Evolutionary conservation across 2,888 invertebrate genomes (phyloP), one percentile per base, ranked within the genome.

Genomic region (Cephus pygmeus): DNA sequence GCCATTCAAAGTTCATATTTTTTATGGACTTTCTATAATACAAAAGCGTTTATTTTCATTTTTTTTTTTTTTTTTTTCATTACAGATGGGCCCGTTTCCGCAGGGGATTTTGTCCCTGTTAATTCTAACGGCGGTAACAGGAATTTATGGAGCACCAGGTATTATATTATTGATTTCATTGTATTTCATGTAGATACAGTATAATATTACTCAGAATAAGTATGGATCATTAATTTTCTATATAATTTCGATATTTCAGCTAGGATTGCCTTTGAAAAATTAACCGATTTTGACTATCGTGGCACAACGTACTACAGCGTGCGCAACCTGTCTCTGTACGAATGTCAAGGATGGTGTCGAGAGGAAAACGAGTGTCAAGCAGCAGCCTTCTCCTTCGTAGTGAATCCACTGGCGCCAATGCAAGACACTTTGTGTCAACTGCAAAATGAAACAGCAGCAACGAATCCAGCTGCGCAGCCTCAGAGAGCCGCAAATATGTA

Each of bases 301-400:
- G 98, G 98, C 76, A 97, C 95, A 79, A 97, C 97, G 69, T 98
- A 98, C 91, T 98, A 97, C 92, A 97, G 96, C 77, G 97, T 97
- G 77, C 95, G 97, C 90, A 98, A 98, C 92, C 93, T 98, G 73
- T 97, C 97, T 30, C 93, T 98, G 74, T 97, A 97, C 93, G 98
- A 98, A 92, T 98, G 98, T 91, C 97, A 98, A 91, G 97, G 97
- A 56, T 98, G 98, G 98, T 98, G 98, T 91, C 94, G 97, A 75
- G 97, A 98, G 90, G 98, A 98, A 87, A 95, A 96, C 0, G 97
- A 97, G 89, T 98, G 98, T 89, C 97, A 96, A 88, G 97, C 98
- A 2, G 98, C 97, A 9, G 96, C 97, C 4, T 98, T 98, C 91
- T 97, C 97, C 92, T 98, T 98, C 92, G 98, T 98, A 69, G 94